Base-by-base conservation (phyloP, 1,140 invertebrate species). In the Mylabris phalerata region DNA sequence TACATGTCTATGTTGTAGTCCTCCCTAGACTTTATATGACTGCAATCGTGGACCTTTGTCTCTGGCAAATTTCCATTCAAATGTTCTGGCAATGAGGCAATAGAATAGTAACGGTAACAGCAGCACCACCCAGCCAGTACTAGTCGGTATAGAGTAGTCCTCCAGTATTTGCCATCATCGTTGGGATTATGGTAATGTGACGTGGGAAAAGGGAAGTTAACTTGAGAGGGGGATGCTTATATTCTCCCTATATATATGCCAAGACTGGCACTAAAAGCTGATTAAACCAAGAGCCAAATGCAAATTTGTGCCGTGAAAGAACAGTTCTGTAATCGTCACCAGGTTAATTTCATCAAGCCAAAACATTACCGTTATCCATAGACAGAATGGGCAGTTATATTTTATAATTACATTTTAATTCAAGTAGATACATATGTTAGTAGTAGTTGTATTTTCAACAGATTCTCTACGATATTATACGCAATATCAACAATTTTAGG, bases 361-460 rank as follows among this genome's bases (percentile, higher is more conserved):
- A 39, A 26, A 45, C 43, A 38, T 19, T 32, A n/a, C n/a, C 32
- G 32, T 32, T 32, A 7, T 7, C 32, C 32, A 32, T 32, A 32
- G 4, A 7, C 7, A 32, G 32, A 32, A 7, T 32, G 7, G 24
- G 43, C 45, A 42, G 48, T 51, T 42, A 48, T 55, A 63, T 63
- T 63, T 60, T 52, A 57, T 60, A 56, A 56, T 60, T 59, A 60
- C 61, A 56, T 63, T 63, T 63, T 63, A 63, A 63, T 63, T 63
- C 60, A 7, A 32, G 32, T 57, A 26, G 48, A 62, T 62, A 62
- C 32, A 32, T 32, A 32, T 32, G 32, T 32, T 32, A 32, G 4
- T 32, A 19, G 32, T 32, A 4, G 7, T 32, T 32, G 32, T 5
- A 32, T 32, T 32, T 32, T 32, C 32, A 32, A 32, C 32, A 3